A percentile compares a stretch with the other conserved stretches of the same genome.
Conservation (phyloP, 2,797 vertebrate genomes). For the Syndactyla subalaris region DNA sequence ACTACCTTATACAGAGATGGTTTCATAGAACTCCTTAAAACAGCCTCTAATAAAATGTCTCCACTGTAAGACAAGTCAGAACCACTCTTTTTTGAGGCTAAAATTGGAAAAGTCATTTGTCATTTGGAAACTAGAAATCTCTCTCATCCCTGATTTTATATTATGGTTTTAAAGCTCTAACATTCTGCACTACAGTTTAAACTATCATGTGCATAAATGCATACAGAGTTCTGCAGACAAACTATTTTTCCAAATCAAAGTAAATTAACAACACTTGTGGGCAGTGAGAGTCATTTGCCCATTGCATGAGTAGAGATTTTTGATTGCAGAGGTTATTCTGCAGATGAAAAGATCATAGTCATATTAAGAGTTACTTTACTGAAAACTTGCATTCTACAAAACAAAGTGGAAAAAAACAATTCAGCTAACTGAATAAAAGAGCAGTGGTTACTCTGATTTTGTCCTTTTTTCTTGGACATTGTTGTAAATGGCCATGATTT, state of each 20-base stretch:
- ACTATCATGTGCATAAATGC: conserved; percentile 24
- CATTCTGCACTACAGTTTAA: conserved; percentile 3
- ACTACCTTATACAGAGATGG: neutral
- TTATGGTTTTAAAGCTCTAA: conserved; percentile 29
- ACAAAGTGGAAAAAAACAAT: neutral
- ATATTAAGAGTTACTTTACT: conserved; percentile 9
- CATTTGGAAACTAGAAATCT: conserved; percentile 14
- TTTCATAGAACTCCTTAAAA: neutral
- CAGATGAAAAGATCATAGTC: conserved; percentile 53
- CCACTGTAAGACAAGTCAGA: neutral
- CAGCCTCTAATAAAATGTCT: neutral
- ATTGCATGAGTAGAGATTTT: conserved; percentile 58
- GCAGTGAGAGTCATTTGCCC: conserved; percentile 43
- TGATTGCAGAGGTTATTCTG: conserved; percentile 62
- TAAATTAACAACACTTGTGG: conserved; percentile 44
- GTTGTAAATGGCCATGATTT: neutral
- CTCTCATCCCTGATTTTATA: neutral
- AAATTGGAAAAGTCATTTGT: neutral
- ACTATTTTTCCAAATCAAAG: conserved; percentile 58
- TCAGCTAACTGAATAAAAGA: neutral
- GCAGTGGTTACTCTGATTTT: neutral
- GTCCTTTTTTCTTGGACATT: neutral
- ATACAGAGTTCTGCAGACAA: conserved; percentile 16
- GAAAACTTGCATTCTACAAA: conserved; percentile 26
- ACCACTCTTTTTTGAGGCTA: neutral